Evolutionary conservation across 2,113 vertebrate genomes (phyloP), one percentile per base, ranked within the genome.

Genomic region (Myodes glareolus): DNA sequence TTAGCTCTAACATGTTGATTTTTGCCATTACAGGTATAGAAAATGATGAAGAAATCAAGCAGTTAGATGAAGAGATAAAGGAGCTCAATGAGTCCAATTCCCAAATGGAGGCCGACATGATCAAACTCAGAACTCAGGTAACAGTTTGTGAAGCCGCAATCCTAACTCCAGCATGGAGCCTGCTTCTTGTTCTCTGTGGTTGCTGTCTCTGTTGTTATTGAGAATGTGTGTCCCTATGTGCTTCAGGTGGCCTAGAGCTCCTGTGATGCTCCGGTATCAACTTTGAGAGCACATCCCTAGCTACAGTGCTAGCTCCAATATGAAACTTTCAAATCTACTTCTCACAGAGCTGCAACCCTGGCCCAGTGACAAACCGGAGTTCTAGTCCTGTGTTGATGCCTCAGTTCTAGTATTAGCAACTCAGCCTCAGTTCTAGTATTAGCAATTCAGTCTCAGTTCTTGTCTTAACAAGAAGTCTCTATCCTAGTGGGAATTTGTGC

Each of bases 81-180:
- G 99, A 99, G 98, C 99, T 99, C 98, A 99, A 99, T 98, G 99
- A 99, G 98, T 99, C 99, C 88, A 99, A 99, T 99, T 99, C 99
- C 91, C 99, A 99, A 98, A 99, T 99, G 99, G 99, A 99, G 98
- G 99, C 99, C 33, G 99, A 99, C 97, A 99, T 99, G 99, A 99
- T 99, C 98, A 99, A 99, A 98, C 99, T 99, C 97, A 98, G 99
- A 99, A 99, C 99, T 97, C 99, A 99, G 99, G 99, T 99, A 98
- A 99, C 98, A 98, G 98, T 98, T 98, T 98, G 98, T 98, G 97
- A 97, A 98, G 97, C 98, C 97, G 97, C 96, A 98, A 97, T 97
- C 21, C 95, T 87, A 96, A 31, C 50, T 42, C 16, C 5, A 13
- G 0, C 1, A 0, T 33, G 52, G 52, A 42, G 6, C 47, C 86